Percentiles rank a stretch among this genome's conserved stretches.
phyloP scores from a whole-genome alignment of 37 sponge, comb jelly and placozoan genomes.

The Halisarca cf. caerulea region DNA sequence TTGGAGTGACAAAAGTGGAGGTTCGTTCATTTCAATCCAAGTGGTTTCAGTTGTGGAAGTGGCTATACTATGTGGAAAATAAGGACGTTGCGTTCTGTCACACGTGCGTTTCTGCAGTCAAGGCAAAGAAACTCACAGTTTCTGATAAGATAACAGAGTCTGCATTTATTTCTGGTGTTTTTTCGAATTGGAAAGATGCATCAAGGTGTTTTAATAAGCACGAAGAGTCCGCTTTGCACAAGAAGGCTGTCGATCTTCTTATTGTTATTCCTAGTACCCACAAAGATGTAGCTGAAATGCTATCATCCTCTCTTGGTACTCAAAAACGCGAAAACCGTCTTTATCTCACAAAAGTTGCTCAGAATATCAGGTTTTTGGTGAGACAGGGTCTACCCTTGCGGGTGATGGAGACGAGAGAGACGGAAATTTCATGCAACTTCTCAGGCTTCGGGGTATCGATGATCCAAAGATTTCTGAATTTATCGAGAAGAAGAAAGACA shows the following conservation, averaged over 20 bases:
- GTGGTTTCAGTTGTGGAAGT: neutral
- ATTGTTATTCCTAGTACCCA: neutral
- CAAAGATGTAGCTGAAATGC: neutral
- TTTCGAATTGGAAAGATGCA: neutral
- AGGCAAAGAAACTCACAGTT: neutral
- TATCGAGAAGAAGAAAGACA: no score
- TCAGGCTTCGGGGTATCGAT: no score
- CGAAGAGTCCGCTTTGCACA: neutral
- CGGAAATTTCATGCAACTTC: no score
- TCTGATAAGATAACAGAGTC: neutral
- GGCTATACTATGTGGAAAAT: neutral
- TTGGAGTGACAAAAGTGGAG: no score
- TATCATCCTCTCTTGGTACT: neutral
- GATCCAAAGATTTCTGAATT: no score
- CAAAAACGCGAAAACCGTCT: neutral
- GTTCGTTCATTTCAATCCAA: neutral
- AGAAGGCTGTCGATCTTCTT: neutral
- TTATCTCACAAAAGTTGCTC: neutral
- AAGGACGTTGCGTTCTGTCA: neutral
- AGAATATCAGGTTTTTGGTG: neutral
- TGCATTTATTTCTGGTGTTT: slow-evolving; percentile 18
- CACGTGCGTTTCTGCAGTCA: neutral
- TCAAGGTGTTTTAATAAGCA: neutral
- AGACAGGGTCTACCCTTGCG: neutral
- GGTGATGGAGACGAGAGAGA: no score